Conservation (phyloP, 2,888 invertebrate species). For the Chromoteleia sp. region DNA sequence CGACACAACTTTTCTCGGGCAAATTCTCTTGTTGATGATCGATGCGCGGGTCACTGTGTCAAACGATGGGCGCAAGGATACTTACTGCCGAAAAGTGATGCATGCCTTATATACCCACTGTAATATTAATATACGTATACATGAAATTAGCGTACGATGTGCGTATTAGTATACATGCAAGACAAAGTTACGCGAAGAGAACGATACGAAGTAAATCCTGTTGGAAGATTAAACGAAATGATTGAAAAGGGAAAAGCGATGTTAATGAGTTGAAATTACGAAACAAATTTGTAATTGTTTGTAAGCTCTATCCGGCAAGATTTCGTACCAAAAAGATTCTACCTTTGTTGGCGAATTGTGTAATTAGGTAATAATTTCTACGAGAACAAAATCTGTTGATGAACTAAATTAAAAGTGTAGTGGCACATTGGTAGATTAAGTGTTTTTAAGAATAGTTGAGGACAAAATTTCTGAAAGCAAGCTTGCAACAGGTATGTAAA, state of each 20-base stretch:
- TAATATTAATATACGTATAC: slow-evolving; percentile 75
- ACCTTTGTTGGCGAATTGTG: slow-evolving; percentile 55
- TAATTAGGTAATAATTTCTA: slow-evolving; percentile 54
- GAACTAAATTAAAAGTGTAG: slow-evolving; percentile 43
- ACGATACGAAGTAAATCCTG: slow-evolving; percentile 17
- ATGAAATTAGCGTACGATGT: slow-evolving; percentile 70
- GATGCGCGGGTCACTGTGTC: slow-evolving; percentile 62
- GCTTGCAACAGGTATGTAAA: slow-evolving; percentile 49
- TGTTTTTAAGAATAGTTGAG: slow-evolving; percentile 60
- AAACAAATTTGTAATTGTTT: slow-evolving; percentile 53
- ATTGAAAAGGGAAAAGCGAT: background rate
- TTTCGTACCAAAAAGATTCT: slow-evolving; percentile 44
- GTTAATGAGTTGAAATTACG: slow-evolving; percentile 39
- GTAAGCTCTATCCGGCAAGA: slow-evolving; percentile 44
- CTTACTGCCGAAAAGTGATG: slow-evolving; percentile 79
- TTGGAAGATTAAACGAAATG: slow-evolving; percentile 17
- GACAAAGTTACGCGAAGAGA: slow-evolving; percentile 44
- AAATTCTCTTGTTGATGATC: slow-evolving; percentile 57
- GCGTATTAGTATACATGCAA: slow-evolving; percentile 64
- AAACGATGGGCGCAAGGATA: slow-evolving; percentile 74
- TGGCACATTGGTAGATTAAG: slow-evolving; percentile 62
- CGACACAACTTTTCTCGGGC: slow-evolving; percentile 15
- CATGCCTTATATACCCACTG: slow-evolving; percentile 81
- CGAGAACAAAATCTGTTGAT: slow-evolving; percentile 54
- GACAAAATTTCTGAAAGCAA: slow-evolving; percentile 35